Evolutionary conservation across 2,797 vertebrate genomes (phyloP).

Genomic region (Hemibagrus guttatus): DNA sequence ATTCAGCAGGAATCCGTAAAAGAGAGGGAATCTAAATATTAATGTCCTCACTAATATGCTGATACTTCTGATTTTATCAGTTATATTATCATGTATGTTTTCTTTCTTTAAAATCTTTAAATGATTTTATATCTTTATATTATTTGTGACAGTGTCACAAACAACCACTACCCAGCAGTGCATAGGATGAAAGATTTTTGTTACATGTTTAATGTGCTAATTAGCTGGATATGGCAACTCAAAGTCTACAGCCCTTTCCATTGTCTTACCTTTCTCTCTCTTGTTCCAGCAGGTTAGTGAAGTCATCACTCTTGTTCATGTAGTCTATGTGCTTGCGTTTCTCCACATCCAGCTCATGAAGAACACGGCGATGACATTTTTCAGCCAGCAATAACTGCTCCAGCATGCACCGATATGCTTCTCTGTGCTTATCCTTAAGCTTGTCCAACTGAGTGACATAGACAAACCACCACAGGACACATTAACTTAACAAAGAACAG

Average conservation of each 20-base stretch:
- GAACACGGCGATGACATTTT: constrained; percentile 91
- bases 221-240: neutral
- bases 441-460: constrained; percentile 82
- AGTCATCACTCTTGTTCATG: constrained; percentile 99
- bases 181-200: neutral
- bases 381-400: constrained; percentile 94
- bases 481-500: constrained; percentile 6
- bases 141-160: neutral
- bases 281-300: constrained; percentile 97
- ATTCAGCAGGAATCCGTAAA: neutral
- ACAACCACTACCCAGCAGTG: neutral
- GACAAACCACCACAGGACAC: constrained; percentile 9
- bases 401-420: constrained; percentile 94
- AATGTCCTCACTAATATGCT: neutral
- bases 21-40: neutral
- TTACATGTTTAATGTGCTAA: neutral
- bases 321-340: constrained; percentile 95
- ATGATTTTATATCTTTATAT: too few species aligned
- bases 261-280: constrained; percentile 90
- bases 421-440: constrained; percentile 93
- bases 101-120: neutral
- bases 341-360: constrained; percentile 91
- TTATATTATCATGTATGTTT: neutral
- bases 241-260: neutral
- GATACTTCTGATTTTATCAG: neutral